Conservation (phyloP, 2,888 invertebrate genomes). For the Netelia virgata region DNA sequence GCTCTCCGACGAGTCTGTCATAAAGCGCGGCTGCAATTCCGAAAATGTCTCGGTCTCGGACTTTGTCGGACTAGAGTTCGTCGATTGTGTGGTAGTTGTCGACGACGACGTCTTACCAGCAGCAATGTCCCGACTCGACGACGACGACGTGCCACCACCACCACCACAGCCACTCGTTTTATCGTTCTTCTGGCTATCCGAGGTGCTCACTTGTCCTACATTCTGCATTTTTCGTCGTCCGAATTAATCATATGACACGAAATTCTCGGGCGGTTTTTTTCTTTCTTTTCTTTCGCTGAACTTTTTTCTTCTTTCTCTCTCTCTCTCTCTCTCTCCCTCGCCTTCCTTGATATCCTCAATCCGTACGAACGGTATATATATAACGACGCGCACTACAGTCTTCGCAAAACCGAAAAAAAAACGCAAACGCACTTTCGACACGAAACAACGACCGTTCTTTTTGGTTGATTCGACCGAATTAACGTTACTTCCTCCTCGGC, state of each 20-base stretch:
- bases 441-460: constrained; percentile 77
- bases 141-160: constrained; percentile 36
- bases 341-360: neutral
- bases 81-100: constrained; percentile 92
- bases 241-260: constrained; percentile 86
- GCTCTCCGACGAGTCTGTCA: constrained; percentile 97
- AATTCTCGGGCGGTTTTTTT: constrained; percentile 74
- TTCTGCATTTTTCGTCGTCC: constrained; percentile 94
- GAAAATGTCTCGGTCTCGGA: constrained; percentile 93
- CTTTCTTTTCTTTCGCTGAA: constrained; percentile 25
- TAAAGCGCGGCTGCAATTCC: constrained; percentile 94
- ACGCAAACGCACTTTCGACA: constrained; percentile 73
- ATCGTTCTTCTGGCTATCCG: constrained; percentile 90
- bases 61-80: constrained; percentile 93
- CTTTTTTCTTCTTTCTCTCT: constrained; percentile 3
- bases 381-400: constrained; percentile 53
- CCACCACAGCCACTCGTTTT: constrained; percentile 78
- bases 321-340: constrained; percentile 8
- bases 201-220: constrained; percentile 91
- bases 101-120: constrained; percentile 86
- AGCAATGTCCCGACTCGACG: constrained; percentile 82
- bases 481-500: constrained; percentile 11
- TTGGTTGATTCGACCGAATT: constrained; percentile 40
- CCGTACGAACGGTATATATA: constrained; percentile 31
- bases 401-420: constrained; percentile 44